Conservation (phyloP, 1,140 invertebrate species). For the Grapholita molesta region DNA sequence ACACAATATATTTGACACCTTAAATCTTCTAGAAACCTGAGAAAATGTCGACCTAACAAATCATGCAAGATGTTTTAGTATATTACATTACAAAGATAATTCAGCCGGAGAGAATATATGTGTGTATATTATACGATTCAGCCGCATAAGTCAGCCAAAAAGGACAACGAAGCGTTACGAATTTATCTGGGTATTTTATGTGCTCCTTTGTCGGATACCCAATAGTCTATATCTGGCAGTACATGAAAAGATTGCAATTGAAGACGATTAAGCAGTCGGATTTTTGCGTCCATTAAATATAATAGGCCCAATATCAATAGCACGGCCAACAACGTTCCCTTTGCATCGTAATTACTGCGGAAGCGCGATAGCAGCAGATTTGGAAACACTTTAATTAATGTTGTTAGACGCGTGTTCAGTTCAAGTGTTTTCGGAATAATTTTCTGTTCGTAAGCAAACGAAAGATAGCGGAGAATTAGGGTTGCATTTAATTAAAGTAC, state of each 20-base stretch:
- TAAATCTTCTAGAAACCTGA: neutral
- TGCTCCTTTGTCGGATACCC: too few relatives aligned
- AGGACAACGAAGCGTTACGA: neutral
- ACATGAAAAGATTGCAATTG: too few relatives aligned
- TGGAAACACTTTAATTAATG: constrained; percentile 72
- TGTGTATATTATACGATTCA: too few relatives aligned
- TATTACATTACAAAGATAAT: neutral
- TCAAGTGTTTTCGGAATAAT: constrained; percentile 53
- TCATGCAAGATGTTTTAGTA: neutral
- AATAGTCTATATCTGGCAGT: too few relatives aligned
- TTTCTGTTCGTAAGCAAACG: constrained; percentile 25
- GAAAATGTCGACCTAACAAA: neutral
- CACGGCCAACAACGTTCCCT: constrained; percentile 35
- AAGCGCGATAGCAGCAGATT: constrained; percentile 68
- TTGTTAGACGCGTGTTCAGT: constrained; percentile 65
- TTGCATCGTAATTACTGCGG: constrained; percentile 71
- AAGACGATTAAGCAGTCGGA: too few relatives aligned
- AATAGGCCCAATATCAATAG: constrained; percentile 1
- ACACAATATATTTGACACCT: too few relatives aligned
- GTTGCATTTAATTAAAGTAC: constrained; percentile 13
- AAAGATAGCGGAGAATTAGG: constrained; percentile 15
- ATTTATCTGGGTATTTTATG: neutral
- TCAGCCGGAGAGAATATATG: neutral
- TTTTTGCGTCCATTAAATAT: neutral
- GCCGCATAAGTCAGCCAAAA: neutral